These are phyloP conservation scores for Morelia viridis DNA, from an alignment of 2,797 vertebrate genomes.

Conservation along the genomic window DNA sequence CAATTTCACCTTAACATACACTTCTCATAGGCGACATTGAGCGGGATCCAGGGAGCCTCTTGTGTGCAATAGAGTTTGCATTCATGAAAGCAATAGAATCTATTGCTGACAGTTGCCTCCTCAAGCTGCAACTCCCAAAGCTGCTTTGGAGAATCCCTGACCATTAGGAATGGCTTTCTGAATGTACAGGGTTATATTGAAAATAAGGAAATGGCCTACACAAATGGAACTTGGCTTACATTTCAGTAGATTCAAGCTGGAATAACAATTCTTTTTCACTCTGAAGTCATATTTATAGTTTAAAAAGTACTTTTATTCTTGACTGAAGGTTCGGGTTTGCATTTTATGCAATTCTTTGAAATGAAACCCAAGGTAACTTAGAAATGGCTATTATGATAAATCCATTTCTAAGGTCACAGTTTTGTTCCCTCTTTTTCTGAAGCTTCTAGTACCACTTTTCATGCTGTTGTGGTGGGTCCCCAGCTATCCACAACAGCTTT, in stretches of 20 bases:
- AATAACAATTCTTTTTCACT: background rate
- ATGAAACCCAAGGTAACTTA: background rate
- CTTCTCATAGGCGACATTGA: constrained; percentile 17
- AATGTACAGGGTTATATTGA: background rate
- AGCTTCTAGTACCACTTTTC: background rate
- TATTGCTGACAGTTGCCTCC: background rate
- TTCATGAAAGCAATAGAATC: background rate
- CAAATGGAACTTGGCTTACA: background rate
- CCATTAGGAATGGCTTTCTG: background rate
- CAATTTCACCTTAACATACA: background rate
- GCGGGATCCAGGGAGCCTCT: background rate
- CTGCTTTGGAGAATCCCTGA: background rate
- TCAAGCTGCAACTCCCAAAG: background rate
- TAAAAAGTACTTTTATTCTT: background rate
- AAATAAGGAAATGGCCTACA: background rate
- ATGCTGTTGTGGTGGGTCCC: background rate
- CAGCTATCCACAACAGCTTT: no score
- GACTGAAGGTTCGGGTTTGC: background rate
- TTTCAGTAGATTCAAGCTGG: background rate
- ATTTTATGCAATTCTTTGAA: background rate
- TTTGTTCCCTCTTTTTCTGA: background rate
- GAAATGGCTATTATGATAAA: background rate
- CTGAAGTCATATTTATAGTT: background rate
- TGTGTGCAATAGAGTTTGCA: background rate
- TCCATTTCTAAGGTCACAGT: background rate